Percentiles rank a stretch among this genome's conserved stretches.
These are phyloP conservation scores for Nipponia nippon DNA, from an alignment of 2,113 vertebrate species.

Conservation along the genomic window DNA sequence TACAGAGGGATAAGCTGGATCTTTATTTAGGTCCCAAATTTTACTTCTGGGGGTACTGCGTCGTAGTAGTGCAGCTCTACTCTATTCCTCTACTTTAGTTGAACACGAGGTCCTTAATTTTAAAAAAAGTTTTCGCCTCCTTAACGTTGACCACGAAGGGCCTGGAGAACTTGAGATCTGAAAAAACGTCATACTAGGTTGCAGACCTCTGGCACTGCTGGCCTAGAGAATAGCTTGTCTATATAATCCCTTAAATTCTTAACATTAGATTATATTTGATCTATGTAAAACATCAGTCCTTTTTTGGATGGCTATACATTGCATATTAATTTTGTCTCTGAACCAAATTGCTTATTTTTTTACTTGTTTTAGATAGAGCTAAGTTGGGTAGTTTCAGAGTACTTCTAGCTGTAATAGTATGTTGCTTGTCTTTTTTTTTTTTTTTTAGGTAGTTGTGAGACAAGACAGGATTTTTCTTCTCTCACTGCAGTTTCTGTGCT, in stretches of 20 bases:
- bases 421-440: neutral
- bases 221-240: neutral
- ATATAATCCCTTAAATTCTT: neutral
- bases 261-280: neutral
- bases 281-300: neutral
- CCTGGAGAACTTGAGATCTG: neutral
- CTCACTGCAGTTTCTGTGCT: neutral
- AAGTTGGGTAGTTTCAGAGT: neutral
- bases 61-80: fast-evolving
- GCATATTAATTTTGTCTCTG: neutral
- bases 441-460: neutral
- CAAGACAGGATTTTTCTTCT: neutral
- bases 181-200: neutral
- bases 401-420: neutral
- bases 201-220: neutral
- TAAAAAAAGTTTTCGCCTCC: neutral
- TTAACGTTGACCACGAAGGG: neutral
- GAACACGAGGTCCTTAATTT: neutral
- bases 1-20: neutral
- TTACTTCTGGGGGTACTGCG: neutral
- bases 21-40: neutral
- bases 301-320: neutral
- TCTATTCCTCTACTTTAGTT: neutral
- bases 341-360: neutral
- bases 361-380: neutral